A percentile compares a stretch with the other conserved stretches of the same genome.
phyloP scores from a whole-genome alignment of 2,888 invertebrate species.

The Callyntrura guangdongensis region DNA sequence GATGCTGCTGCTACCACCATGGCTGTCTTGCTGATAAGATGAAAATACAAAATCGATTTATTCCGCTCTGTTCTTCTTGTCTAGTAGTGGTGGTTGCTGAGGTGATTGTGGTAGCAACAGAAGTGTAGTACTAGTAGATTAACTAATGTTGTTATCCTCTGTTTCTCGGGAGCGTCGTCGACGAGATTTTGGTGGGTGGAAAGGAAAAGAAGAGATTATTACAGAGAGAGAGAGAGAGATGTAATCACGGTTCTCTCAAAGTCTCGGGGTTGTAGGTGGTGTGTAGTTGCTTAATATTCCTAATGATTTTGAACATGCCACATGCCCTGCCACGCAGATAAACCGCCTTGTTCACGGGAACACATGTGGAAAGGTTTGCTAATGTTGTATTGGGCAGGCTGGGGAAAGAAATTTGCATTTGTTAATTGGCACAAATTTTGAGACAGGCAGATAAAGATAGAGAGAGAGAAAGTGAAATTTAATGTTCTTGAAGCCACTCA shows the following conservation, averaged over 20 bases:
- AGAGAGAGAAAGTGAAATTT: not conserved
- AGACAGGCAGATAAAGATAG: not conserved
- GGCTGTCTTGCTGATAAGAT: not conserved
- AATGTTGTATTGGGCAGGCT: not conserved
- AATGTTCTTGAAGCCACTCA: constrained; percentile 3
- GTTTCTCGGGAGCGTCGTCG: too few relatives aligned
- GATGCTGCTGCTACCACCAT: too few relatives aligned
- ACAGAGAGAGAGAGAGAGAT: too few relatives aligned
- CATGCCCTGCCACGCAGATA: not conserved
- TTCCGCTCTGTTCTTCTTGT: not conserved
- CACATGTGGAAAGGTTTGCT: not conserved
- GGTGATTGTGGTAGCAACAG: not conserved
- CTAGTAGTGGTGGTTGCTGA: not conserved
- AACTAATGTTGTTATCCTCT: too few relatives aligned
- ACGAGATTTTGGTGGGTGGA: not conserved
- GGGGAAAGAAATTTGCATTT: constrained; percentile 41
- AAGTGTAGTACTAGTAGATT: not conserved
- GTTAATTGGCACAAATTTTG: constrained; percentile 19
- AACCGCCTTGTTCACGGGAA: too few relatives aligned
- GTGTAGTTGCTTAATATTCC: not conserved
- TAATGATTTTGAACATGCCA: constrained; percentile 1
- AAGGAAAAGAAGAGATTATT: not conserved
- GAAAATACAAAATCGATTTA: constrained; percentile 11
- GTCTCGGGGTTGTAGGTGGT: not conserved
- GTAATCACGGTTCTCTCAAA: not conserved